Evolutionary conservation across 1,140 invertebrate species (phyloP).

Genomic region (Atta colombica): DNA sequence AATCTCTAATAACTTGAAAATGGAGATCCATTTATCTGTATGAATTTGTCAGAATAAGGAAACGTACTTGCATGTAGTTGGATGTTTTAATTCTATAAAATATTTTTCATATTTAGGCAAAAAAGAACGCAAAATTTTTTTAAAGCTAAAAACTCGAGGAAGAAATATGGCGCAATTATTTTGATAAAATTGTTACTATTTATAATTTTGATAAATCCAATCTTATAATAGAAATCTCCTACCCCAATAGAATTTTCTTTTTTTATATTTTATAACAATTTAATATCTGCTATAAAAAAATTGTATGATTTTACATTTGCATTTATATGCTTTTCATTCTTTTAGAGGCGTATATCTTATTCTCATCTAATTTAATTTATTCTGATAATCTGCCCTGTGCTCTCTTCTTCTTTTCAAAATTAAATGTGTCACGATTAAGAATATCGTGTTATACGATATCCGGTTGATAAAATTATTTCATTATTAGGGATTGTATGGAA

Average conservation of each 20-base stretch:
- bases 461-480: constrained; percentile 40
- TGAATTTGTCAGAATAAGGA: not conserved
- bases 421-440: constrained; percentile 13
- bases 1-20: constrained; percentile 7
- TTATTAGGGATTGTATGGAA: constrained; percentile 61
- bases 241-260: not conserved
- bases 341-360: constrained; percentile 4
- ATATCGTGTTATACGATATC: not conserved
- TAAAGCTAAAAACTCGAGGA: not conserved
- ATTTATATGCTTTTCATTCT: not conserved
- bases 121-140: not conserved
- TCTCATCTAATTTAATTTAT: constrained; percentile 27
- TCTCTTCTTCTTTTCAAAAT: constrained; percentile 9
- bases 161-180: not conserved
- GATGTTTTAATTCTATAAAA: not conserved
- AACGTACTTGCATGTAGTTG: not conserved
- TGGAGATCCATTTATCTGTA: not conserved
- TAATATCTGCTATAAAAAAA: not conserved
- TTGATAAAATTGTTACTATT: not conserved
- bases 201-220: not conserved
- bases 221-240: not conserved
- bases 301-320: not conserved
- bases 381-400: not conserved
- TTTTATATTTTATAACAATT: not conserved
- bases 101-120: not conserved